These are phyloP conservation scores for Trochalopteron elliotii DNA, from an alignment of 2,113 vertebrate species.

Conservation along the genomic window DNA sequence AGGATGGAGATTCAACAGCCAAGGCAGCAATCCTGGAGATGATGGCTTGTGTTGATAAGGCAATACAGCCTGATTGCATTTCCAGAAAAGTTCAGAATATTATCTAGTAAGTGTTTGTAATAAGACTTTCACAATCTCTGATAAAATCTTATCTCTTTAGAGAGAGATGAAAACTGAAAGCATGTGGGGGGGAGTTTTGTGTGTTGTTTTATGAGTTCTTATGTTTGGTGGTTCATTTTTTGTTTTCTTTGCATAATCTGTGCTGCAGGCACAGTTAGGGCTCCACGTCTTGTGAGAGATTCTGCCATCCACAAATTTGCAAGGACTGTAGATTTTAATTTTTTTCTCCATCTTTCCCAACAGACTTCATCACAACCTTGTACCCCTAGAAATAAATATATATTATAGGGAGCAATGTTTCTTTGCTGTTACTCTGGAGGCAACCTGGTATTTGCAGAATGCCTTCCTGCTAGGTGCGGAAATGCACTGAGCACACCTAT, in stretches of 20 bases:
- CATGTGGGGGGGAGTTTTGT: background rate
- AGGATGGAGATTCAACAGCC: background rate
- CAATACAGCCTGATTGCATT: background rate
- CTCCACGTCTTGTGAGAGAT: background rate
- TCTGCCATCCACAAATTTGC: background rate
- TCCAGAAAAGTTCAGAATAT: background rate
- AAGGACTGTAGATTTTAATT: background rate
- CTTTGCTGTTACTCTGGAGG: background rate
- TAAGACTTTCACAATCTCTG: background rate
- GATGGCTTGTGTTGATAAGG: background rate
- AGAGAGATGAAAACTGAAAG: background rate
- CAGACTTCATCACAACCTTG: background rate
- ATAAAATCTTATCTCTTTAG: background rate
- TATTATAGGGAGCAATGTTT: background rate
- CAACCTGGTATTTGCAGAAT: background rate
- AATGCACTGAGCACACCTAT: background rate
- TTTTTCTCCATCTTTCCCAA: background rate
- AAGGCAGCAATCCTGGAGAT: background rate
- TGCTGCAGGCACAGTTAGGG: background rate
- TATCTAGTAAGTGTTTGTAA: background rate
- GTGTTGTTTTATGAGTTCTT: background rate
- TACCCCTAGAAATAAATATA: background rate
- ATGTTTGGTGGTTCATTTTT: background rate
- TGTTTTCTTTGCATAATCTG: background rate
- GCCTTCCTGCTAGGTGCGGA: background rate